phyloP scores from a whole-genome alignment of 2,113 vertebrate genomes.

The Ciconia stormi region DNA sequence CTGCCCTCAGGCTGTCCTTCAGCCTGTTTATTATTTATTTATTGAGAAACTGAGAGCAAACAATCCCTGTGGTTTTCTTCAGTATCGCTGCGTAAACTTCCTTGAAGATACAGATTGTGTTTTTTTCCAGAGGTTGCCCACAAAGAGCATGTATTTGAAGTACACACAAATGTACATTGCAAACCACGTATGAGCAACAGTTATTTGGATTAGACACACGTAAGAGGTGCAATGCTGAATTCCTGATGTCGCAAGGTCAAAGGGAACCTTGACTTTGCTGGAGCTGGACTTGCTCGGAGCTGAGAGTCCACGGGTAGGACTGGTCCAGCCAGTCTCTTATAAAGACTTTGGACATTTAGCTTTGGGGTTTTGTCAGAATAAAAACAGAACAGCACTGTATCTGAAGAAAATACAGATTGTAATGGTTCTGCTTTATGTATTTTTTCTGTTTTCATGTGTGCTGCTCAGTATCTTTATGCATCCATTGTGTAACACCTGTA shows the following conservation, averaged over 20 bases:
- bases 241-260: background rate
- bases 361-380: background rate
- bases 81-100: conserved; percentile 10
- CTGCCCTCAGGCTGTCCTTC: background rate
- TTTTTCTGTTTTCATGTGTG: conserved; percentile 55
- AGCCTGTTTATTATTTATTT: conserved; percentile 1
- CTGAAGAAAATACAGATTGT: conserved; percentile 57
- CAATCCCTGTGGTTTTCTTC: background rate
- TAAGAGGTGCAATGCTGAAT: background rate
- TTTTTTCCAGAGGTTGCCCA: background rate
- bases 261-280: background rate
- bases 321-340: background rate
- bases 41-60: conserved; percentile 12
- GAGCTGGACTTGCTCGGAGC: background rate
- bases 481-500: background rate
- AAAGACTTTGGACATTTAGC: conserved; percentile 3
- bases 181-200: background rate
- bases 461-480: conserved; percentile 11
- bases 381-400: conserved; percentile 42
- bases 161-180: background rate
- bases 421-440: conserved; percentile 51
- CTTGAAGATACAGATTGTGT: background rate
- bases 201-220: background rate
- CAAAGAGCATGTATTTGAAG: background rate
- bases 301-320: background rate